A percentile compares a stretch with the other conserved stretches of the same genome.
Evolutionary conservation across 2,797 vertebrate genomes (phyloP).

Genomic region (Siniperca scherzeri): DNA sequence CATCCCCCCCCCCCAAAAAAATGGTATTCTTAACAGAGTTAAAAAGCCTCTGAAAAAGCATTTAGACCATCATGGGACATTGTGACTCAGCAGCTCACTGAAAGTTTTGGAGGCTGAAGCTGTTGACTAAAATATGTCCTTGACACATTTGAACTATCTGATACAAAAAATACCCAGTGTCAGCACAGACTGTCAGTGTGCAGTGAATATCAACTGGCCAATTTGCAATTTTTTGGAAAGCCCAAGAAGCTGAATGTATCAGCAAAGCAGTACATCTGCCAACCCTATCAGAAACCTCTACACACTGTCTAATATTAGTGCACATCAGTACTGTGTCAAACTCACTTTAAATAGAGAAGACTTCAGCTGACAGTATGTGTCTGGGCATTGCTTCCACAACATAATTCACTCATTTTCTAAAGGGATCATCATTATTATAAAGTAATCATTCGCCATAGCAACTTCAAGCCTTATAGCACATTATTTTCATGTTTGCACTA

Average conservation of each 20-base stretch:
- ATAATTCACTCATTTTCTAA: conserved; percentile 4
- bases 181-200: neutral
- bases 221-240: neutral
- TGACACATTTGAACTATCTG: neutral
- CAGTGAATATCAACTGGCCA: conserved; percentile 13
- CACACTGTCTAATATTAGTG: neutral
- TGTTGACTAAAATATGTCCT: conserved; percentile 14
- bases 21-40: neutral
- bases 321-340: neutral
- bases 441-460: neutral
- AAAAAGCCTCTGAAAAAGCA: neutral
- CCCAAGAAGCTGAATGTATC: conserved; percentile 13
- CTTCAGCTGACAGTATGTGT: neutral
- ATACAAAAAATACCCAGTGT: neutral
- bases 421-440: conserved; percentile 33
- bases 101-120: conserved; percentile 12
- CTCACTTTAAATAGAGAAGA: neutral
- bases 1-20: no score
- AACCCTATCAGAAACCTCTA: neutral
- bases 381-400: neutral
- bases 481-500: conserved; percentile 38
- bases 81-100: conserved; percentile 7
- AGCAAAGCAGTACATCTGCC: conserved; percentile 1
- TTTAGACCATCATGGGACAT: neutral
- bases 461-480: conserved; percentile 51